Base-by-base conservation (phyloP, 2,888 invertebrate genomes). In the Cerastis rubricosa region DNA sequence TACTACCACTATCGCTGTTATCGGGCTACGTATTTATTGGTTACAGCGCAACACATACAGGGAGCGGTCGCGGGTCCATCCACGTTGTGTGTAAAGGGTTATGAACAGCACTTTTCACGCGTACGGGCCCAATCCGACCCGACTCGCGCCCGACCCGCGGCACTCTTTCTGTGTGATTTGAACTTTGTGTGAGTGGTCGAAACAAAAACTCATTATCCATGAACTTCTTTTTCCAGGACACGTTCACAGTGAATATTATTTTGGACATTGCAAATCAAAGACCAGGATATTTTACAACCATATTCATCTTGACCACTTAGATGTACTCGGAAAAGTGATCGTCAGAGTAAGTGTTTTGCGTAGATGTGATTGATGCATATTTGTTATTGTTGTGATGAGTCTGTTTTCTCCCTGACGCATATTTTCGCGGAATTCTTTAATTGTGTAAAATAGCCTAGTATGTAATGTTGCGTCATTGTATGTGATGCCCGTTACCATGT, bases 261-360 rank as follows among this genome's bases (percentile, higher is more conserved):
- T 82, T 77, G 95, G 95, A 1, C 73, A 92, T 22, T 95, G 95
- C 80, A 81, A 80, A 78, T 0, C 0, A 9, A 1, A 1, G 83
- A 68, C 6, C 0, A 47, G 0, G 14, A 81, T 57, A 25, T 91
- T 93, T 63, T 93, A 91, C 64, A 70, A 88, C 0, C 92, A 93
- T 35, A 68, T 85, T 4, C 91, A 92, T 80, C 64, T 93, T 51
- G 90, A 93, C 66, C 92, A 92, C 64, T 84, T 92, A 63, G 88
- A 92, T 19, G 76, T 94, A 9, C 68, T 94, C 22, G 94, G 94
- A 47, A 95, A 94, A 90, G 5, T 91, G n/a, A 94, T 95, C 59
- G 65, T 94, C 5, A 90, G 95, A 79, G 95, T 95, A 86, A 91
- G 93, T 90, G 54, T 19, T 35, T 11, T 29, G 29, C 17, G 9